Conservation (phyloP, 2,888 invertebrate species). For the Phasia obesa region DNA sequence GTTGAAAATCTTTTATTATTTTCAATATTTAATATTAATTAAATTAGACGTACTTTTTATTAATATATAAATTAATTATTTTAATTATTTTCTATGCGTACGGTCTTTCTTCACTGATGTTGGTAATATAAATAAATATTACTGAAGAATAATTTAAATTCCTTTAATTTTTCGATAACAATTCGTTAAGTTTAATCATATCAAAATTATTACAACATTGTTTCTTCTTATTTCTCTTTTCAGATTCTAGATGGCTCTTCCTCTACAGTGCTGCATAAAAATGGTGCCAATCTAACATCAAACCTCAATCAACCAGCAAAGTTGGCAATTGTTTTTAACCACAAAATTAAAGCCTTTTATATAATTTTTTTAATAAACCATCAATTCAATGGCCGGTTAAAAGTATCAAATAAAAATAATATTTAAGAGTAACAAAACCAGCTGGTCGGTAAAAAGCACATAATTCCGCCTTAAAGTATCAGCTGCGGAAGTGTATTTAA, state of each 20-base stretch:
- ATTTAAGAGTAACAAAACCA: conserved; percentile 20
- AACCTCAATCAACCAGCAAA: neutral
- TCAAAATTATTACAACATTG: too few species aligned
- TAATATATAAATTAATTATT: too few species aligned
- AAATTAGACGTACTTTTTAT: too few species aligned
- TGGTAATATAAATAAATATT: too few species aligned
- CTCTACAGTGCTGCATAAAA: neutral
- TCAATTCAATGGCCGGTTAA: conserved; percentile 14
- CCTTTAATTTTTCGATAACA: neutral
- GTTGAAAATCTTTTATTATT: too few species aligned
- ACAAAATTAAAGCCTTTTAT: neutral
- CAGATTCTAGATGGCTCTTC: conserved; percentile 54
- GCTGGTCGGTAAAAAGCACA: neutral
- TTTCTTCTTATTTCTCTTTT: conserved; percentile 21
- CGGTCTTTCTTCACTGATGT: too few species aligned
- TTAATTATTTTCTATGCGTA: too few species aligned
- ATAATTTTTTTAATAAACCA: neutral
- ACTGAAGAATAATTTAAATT: too few species aligned
- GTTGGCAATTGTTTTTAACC: neutral
- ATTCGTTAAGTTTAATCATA: too few species aligned
- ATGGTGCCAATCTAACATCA: conserved; percentile 49
- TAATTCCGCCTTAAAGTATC: neutral
- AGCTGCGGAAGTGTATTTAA: too few species aligned
- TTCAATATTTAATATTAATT: too few species aligned
- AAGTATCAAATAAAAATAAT: conserved; percentile 20